A percentile compares a stretch with the other conserved stretches of the same genome.
These are phyloP conservation scores for Ascidia mentula DNA, from an alignment of 23 tunicate species.

Conservation along the genomic window DNA sequence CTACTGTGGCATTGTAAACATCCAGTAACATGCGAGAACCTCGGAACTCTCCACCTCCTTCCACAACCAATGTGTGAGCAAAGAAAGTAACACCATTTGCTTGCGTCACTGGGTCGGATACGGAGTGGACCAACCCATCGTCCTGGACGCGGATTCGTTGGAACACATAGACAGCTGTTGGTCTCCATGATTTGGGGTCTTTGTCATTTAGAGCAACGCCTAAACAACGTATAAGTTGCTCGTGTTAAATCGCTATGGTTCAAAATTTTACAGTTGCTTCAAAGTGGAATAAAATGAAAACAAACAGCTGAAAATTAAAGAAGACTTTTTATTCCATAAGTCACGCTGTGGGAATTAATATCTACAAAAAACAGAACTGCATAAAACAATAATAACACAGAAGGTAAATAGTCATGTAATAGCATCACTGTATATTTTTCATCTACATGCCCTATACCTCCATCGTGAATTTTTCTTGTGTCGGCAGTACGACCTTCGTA, in stretches of 20 bases:
- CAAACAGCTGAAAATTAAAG: too few species aligned
- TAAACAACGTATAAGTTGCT: too few species aligned
- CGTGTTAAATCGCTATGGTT: too few species aligned
- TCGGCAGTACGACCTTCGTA: slow-evolving; percentile 18
- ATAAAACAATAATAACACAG: too few species aligned
- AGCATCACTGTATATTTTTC: too few species aligned
- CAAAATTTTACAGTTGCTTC: too few species aligned
- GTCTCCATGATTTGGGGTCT: slow-evolving; percentile 13
- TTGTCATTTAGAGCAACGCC: background rate
- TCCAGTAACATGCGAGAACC: slow-evolving; percentile 17
- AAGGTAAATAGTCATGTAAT: too few species aligned
- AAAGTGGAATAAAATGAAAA: too few species aligned
- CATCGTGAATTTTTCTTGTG: slow-evolving; percentile 16
- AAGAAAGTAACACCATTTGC: slow-evolving; percentile 5
- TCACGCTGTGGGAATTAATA: too few species aligned
- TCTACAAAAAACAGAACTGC: too few species aligned
- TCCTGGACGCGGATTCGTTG: slow-evolving; percentile 24
- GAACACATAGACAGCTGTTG: slow-evolving; percentile 22
- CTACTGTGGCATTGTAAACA: slow-evolving; percentile 14
- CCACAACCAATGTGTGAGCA: slow-evolving; percentile 16
- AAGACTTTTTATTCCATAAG: too few species aligned
- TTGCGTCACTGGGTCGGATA: slow-evolving; percentile 29
- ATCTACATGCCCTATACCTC: too few species aligned
- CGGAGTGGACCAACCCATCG: slow-evolving; percentile 16
- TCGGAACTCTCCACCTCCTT: slow-evolving; percentile 18